Conservation (phyloP, 2,797 vertebrate genomes). For the Labeo calbasu region DNA sequence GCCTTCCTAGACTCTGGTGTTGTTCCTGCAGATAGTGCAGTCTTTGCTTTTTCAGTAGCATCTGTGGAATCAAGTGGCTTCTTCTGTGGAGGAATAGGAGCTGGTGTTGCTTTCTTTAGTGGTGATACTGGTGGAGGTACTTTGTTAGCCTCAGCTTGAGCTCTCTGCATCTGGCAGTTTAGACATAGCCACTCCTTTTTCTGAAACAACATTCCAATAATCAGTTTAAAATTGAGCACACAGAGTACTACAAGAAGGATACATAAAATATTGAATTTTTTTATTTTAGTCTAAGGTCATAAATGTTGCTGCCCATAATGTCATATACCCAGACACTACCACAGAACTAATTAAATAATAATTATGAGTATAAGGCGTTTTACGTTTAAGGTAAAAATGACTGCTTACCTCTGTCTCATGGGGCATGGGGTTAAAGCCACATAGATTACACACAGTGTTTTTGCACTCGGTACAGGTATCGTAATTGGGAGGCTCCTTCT, state of each 20-base stretch:
- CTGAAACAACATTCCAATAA: constrained; percentile 47
- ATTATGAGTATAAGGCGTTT: neutral
- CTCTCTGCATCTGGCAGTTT: constrained; percentile 88
- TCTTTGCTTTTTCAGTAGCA: constrained; percentile 46
- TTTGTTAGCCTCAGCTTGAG: constrained; percentile 72
- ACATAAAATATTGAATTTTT: neutral
- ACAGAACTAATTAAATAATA: neutral
- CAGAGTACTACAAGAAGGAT: neutral
- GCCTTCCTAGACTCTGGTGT: constrained; percentile 53
- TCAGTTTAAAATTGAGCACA: neutral
- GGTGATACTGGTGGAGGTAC: constrained; percentile 23
- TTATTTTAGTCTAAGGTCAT: neutral
- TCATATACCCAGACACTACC: neutral
- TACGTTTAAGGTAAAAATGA: neutral
- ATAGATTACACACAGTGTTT: constrained; percentile 89
- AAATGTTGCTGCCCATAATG: neutral
- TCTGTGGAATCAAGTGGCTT: constrained; percentile 33
- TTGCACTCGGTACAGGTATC: constrained; percentile 92
- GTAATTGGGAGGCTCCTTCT: constrained; percentile 85
- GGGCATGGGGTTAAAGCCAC: constrained; percentile 93
- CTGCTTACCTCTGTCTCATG: constrained; percentile 86
- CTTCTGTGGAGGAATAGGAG: constrained; percentile 51
- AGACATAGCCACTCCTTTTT: constrained; percentile 77
- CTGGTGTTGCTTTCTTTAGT: constrained; percentile 70
- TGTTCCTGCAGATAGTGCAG: constrained; percentile 11